phyloP scores from a whole-genome alignment of 2,888 invertebrate species.

The Melieria crassipennis region DNA sequence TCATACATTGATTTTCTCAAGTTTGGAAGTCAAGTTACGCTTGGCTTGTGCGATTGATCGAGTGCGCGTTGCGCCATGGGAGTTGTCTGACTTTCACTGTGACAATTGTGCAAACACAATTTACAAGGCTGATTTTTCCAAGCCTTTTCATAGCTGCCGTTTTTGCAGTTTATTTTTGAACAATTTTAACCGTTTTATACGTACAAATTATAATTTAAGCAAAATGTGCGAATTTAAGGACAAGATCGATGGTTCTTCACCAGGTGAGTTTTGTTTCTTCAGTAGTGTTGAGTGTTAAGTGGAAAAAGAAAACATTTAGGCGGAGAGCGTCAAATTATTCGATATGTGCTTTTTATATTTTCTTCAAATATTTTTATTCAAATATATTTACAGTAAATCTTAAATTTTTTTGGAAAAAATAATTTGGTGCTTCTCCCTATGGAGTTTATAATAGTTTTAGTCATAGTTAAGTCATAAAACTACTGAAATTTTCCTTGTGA shows the following conservation, averaged over 20 bases:
- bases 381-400: too few relatives aligned
- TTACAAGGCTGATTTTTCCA: neutral
- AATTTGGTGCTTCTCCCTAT: too few relatives aligned
- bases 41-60: neutral
- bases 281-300: too few relatives aligned
- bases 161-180: neutral
- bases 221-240: slow-evolving; percentile 48
- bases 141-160: neutral
- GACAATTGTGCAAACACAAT: neutral
- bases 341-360: neutral
- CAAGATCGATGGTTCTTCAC: slow-evolving; percentile 30
- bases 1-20: neutral
- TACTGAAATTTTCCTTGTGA: too few relatives aligned
- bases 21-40: neutral
- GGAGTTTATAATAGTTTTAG: too few relatives aligned
- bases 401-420: neutral
- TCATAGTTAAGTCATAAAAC: too few relatives aligned
- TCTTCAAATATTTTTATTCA: neutral
- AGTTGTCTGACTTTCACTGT: neutral
- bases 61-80: neutral
- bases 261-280: slow-evolving; percentile 36
- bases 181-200: neutral
- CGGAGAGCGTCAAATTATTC: neutral
- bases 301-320: too few relatives aligned
- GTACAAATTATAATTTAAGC: slow-evolving; percentile 5